Evolutionary conservation across 2,113 vertebrate species (phyloP).

Genomic region (Jacana jacana): DNA sequence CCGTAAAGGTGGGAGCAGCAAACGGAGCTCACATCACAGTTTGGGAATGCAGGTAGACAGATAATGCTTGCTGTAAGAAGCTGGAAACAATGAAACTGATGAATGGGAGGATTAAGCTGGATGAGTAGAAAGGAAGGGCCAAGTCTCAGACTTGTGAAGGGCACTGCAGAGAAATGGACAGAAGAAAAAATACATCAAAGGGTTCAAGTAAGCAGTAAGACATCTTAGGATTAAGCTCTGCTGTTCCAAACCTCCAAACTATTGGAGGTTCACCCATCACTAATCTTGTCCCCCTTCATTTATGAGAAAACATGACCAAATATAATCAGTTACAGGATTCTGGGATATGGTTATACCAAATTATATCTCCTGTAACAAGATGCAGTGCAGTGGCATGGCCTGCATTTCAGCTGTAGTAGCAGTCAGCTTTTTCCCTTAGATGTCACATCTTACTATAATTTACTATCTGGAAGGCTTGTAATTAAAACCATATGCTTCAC

Average conservation of each 20-base stretch:
- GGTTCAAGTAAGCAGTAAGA: background rate
- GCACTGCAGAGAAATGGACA: background rate
- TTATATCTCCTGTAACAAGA: constrained; percentile 29
- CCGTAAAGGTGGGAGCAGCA: background rate
- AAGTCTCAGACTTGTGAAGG: background rate
- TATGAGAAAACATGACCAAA: constrained; percentile 44
- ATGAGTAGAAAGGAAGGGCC: background rate
- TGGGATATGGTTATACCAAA: background rate
- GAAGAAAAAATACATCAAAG: background rate
- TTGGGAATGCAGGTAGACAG: background rate
- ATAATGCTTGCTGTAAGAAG: background rate
- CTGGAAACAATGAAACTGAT: background rate
- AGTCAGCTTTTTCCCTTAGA: constrained; percentile 1
- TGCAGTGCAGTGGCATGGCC: background rate
- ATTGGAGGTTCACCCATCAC: background rate
- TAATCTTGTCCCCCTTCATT: constrained; percentile 13
- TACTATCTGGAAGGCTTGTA: constrained; percentile 35
- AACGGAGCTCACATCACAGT: rapidly evolving
- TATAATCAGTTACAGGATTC: constrained; percentile 44
- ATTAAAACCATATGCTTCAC: constrained; percentile 35
- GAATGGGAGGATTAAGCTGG: background rate
- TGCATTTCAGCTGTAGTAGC: constrained; percentile 8
- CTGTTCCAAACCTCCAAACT: background rate
- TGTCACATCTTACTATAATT: constrained; percentile 29
- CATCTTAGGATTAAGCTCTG: constrained; percentile 13